Percentiles rank a stretch among this genome's conserved stretches.
Conservation (phyloP, 2,888 invertebrate species). For the Acronicta psi region DNA sequence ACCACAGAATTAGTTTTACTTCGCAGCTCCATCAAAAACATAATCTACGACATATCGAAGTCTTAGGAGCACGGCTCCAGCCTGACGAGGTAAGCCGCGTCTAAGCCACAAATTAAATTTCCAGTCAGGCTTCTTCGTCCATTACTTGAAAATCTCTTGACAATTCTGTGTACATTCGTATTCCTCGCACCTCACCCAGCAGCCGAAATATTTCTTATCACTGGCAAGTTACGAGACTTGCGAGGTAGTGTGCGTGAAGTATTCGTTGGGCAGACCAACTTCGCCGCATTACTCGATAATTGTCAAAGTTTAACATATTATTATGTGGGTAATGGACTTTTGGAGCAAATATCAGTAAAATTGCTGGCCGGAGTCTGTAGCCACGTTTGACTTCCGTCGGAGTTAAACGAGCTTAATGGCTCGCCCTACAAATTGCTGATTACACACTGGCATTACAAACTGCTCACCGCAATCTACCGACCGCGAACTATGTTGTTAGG, state of each 20-base stretch:
- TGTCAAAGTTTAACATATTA: slow-evolving; percentile 80
- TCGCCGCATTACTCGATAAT: slow-evolving; percentile 82
- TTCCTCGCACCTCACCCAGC: slow-evolving; percentile 58
- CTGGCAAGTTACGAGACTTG: slow-evolving; percentile 62
- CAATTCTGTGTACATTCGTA: slow-evolving; percentile 58
- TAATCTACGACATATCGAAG: not conserved
- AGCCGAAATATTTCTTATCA: slow-evolving; percentile 69
- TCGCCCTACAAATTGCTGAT: slow-evolving; percentile 71
- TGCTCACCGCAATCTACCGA: slow-evolving; percentile 51
- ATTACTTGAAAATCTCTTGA: slow-evolving; percentile 48
- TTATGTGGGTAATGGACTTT: slow-evolving; percentile 66
- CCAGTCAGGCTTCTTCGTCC: slow-evolving; percentile 39
- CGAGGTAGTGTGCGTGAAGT: slow-evolving; percentile 67
- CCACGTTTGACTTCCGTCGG: slow-evolving; percentile 59
- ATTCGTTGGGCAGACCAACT: slow-evolving; percentile 71
- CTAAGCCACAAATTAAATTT: slow-evolving; percentile 41
- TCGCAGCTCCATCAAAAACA: not conserved
- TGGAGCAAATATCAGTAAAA: slow-evolving; percentile 79
- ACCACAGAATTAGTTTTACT: not conserved
- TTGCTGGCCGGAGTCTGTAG: slow-evolving; percentile 61
- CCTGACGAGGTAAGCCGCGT: slow-evolving; percentile 3
- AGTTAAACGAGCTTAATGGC: slow-evolving; percentile 70
- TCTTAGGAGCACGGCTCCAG: not conserved
- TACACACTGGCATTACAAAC: slow-evolving; percentile 70
- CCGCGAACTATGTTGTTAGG: slow-evolving; percentile 42